These are phyloP conservation scores for Frankliniella fusca DNA, from an alignment of 2,888 invertebrate genomes.

Conservation along the genomic window DNA sequence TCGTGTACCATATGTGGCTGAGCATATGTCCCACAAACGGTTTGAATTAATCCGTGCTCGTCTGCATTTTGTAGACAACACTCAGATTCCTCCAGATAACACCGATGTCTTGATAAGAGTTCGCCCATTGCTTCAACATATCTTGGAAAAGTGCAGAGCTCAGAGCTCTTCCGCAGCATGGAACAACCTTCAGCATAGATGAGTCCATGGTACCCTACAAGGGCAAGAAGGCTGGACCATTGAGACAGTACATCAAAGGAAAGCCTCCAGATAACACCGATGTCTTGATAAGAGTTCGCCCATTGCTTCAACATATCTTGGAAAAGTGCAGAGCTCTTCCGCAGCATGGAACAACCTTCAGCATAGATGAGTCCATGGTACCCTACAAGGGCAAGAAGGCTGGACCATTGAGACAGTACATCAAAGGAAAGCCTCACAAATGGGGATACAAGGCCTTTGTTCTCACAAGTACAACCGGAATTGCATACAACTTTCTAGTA, in stretches of 20 bases:
- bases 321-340: slow-evolving; percentile 37
- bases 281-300: slow-evolving; percentile 39
- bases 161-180: slow-evolving; percentile 36
- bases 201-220: slow-evolving; percentile 42
- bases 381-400: slow-evolving; percentile 38
- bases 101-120: slow-evolving; percentile 39
- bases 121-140: slow-evolving; percentile 37
- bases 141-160: slow-evolving; percentile 37
- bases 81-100: slow-evolving; percentile 33
- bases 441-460: slow-evolving; percentile 40
- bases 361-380: slow-evolving; percentile 42
- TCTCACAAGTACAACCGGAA: slow-evolving; percentile 33
- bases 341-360: slow-evolving; percentile 37
- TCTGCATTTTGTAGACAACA: slow-evolving; percentile 41
- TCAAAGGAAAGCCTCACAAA: slow-evolving; percentile 45
- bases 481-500: slow-evolving; percentile 37
- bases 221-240: slow-evolving; percentile 34
- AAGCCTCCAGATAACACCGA: slow-evolving; percentile 43
- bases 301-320: slow-evolving; percentile 37
- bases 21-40: slow-evolving; percentile 39
- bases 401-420: slow-evolving; percentile 41
- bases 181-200: slow-evolving; percentile 39
- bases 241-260: slow-evolving; percentile 44
- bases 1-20: slow-evolving; percentile 38
- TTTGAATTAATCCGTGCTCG: slow-evolving; percentile 39